phyloP scores from a whole-genome alignment of 2,797 vertebrate species.

The Syngnathus acus region DNA sequence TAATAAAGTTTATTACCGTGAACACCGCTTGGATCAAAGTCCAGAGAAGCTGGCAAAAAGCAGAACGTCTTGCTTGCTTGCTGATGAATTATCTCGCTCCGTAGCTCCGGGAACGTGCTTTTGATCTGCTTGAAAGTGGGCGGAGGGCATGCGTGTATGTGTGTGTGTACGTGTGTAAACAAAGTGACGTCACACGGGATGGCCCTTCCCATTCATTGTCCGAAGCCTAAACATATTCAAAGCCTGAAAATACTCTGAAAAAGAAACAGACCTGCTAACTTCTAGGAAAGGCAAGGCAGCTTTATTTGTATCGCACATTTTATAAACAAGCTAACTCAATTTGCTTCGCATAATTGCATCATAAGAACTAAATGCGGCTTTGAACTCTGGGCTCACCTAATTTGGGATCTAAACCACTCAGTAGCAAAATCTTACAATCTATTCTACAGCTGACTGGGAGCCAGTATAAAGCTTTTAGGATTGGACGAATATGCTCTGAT shows the following conservation, averaged over 20 bases:
- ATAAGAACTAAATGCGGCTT: no score
- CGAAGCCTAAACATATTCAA: not conserved
- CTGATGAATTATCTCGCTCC: slow-evolving; percentile 44
- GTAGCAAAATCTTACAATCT: no score
- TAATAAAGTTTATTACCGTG: slow-evolving; percentile 27
- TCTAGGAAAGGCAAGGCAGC: no score
- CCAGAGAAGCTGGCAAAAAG: not conserved
- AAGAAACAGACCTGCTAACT: no score
- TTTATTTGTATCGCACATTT: no score
- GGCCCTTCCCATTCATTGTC: slow-evolving; percentile 16
- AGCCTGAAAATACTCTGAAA: not conserved
- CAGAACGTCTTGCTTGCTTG: not conserved
- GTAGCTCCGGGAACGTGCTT: not conserved
- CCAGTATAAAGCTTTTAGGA: no score
- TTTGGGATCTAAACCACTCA: no score
- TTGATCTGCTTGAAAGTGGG: slow-evolving; percentile 7
- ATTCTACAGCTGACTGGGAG: no score
- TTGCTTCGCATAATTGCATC: no score
- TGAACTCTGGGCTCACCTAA: no score
- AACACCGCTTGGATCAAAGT: not conserved
- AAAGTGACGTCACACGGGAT: slow-evolving; percentile 18
- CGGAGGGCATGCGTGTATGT: not conserved
- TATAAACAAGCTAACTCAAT: no score
- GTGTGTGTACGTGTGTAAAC: slow-evolving; percentile 21
- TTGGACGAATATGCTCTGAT: no score